A percentile compares a stretch with the other conserved stretches of the same genome.
phyloP scores from a whole-genome alignment of 2,113 vertebrate species.

The Lepus europaeus region DNA sequence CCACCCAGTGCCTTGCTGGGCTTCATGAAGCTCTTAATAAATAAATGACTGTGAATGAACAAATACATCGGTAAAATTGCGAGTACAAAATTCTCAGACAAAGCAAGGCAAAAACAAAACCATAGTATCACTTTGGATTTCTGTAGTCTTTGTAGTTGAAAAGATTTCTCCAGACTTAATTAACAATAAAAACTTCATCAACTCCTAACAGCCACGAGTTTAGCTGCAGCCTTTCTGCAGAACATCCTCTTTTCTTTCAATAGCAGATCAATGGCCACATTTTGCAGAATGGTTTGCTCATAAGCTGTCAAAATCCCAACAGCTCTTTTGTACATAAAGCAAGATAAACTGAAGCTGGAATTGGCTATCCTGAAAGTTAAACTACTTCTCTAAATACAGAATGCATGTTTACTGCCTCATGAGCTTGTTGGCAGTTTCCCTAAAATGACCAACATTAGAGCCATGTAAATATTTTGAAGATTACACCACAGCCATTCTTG shows the following conservation, averaged over 20 bases:
- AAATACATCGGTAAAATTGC: neutral
- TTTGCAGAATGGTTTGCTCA: constrained; percentile 67
- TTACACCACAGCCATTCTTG: constrained; percentile 38
- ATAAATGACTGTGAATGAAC: neutral
- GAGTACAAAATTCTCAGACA: neutral
- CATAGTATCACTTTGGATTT: constrained; percentile 44
- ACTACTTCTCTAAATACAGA: constrained; percentile 70
- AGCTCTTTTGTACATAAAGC: constrained; percentile 62
- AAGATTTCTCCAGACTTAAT: constrained; percentile 74
- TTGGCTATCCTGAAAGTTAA: constrained; percentile 70
- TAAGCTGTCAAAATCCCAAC: constrained; percentile 67
- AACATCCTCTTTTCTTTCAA: constrained; percentile 54
- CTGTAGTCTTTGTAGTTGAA: constrained; percentile 44
- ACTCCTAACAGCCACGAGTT: constrained; percentile 38
- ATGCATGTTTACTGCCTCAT: constrained; percentile 64
- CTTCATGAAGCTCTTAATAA: neutral
- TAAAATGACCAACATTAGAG: constrained; percentile 73
- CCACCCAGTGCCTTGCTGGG: too few species aligned
- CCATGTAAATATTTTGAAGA: constrained; percentile 70
- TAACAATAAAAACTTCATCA: constrained; percentile 81
- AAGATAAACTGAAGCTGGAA: constrained; percentile 79
- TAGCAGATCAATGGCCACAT: constrained; percentile 48
- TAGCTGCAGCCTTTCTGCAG: neutral
- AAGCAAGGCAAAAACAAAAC: constrained; percentile 2
- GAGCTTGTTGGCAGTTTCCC: constrained; percentile 66